Base-by-base conservation (phyloP, 1,140 invertebrate species). In the Drosophila sechellia region DNA sequence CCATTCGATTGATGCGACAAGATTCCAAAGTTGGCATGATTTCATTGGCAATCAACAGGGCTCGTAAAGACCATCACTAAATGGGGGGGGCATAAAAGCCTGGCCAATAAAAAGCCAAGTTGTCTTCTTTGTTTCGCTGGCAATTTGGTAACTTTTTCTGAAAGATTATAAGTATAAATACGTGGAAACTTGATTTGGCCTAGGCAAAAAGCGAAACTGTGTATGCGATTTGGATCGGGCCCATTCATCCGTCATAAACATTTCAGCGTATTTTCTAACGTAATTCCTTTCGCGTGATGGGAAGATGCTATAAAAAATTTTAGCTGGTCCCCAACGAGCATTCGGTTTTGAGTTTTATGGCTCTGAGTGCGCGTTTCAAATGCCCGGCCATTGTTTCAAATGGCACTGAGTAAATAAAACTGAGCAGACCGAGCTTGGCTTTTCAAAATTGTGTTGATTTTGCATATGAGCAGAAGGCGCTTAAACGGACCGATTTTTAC, bases 151-250 rank as follows among this genome's bases (percentile, higher is more conserved):
- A 81, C 49, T 72, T 72, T 66, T 48, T 59, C 65, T 56, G 13
- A 57, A 48, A 57, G 66, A 57, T 71, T 70, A 71, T 56, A 71
- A 49, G 81, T 79, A 79, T 78, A 63, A 78, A 65, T 64, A 68
- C 54, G 69, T 27, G 49, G 61, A 87, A 87, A 86, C 81, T 86
- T 83, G 81, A 86, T 84, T 84, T 79, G 64, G 76, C 59, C 37
- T 59, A 40, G 69, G 45, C 27, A 42, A 72, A 72, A 52, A 31
- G 17, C 54, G 15, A 52, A 34, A 52, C 15, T 52, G 27, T 35
- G n/a, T 48, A 34, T 66, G 69, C 39, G 77, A 66, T 58, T 70
- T 42, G 58, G 27, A 79, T 76, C 61, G 40, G 56, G 43, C 50
- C 22, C 68, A 75, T 71, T 50, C 60, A 64, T 64, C 60, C 39